Conservation (phyloP, 1,140 invertebrate genomes). For the Globodera rostochiensis region DNA sequence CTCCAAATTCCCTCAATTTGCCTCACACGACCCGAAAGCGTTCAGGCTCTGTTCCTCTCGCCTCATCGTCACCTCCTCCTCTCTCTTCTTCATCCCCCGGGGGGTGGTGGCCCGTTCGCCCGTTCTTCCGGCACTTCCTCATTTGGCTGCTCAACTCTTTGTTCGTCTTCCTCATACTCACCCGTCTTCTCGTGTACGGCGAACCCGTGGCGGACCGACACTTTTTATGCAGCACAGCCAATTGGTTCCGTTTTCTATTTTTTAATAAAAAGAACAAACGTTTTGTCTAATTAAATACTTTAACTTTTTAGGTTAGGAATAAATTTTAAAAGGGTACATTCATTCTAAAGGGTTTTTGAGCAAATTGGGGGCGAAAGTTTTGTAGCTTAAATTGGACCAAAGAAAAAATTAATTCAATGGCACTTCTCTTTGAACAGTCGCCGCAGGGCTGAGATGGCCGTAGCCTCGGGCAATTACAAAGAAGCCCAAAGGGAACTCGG, state of each 20-base stretch:
- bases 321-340: no score
- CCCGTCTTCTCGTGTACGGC: constrained; percentile 46
- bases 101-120: constrained; percentile 8
- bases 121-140: constrained; percentile 35
- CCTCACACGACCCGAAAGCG: neutral
- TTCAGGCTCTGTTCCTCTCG: neutral
- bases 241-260: no score
- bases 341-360: no score
- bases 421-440: constrained; percentile 48
- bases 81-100: neutral
- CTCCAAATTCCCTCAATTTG: neutral
- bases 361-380: no score
- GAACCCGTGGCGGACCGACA: constrained; percentile 50
- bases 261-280: no score
- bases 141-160: constrained; percentile 47
- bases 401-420: constrained; percentile 33
- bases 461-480: constrained; percentile 54
- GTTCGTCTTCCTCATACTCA: constrained; percentile 46
- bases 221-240: constrained; percentile 12
- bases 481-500: constrained; percentile 62
- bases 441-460: constrained; percentile 42
- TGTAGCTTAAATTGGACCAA: no score
- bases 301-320: no score
- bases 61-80: neutral
- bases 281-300: no score